Conservation (phyloP, 2,797 vertebrate species). For the Phaenicophaeus curvirostris region DNA sequence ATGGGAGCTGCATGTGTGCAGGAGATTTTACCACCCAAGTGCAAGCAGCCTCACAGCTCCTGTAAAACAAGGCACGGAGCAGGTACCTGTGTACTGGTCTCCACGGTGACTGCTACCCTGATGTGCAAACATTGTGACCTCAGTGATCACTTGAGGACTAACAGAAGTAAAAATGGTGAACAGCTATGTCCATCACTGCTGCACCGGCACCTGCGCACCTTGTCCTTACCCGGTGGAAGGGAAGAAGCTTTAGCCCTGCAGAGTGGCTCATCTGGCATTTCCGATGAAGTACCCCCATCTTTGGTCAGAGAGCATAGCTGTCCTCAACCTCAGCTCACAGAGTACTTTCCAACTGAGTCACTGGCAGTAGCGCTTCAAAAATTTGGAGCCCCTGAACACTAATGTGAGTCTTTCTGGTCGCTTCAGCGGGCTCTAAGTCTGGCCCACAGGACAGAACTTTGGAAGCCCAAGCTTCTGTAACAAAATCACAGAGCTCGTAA, state of each 20-base stretch:
- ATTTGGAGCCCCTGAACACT: neutral
- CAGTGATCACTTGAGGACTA: conserved; percentile 30
- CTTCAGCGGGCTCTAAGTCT: neutral
- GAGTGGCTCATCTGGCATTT: neutral
- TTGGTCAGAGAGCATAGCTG: neutral
- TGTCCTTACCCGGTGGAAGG: neutral
- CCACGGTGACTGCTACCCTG: conserved; percentile 47
- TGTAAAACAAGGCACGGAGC: neutral
- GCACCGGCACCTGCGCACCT: neutral
- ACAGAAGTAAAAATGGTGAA: neutral
- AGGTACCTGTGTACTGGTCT: conserved; percentile 49
- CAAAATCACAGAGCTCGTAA: neutral
- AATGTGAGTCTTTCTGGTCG: accelerated
- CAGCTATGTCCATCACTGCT: neutral
- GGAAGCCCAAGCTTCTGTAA: neutral
- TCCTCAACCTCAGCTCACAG: neutral
- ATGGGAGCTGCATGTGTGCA: neutral
- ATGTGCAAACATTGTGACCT: conserved; percentile 48
- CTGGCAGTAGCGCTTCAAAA: neutral
- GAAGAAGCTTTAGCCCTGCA: neutral
- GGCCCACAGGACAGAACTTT: neutral
- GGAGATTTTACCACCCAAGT: neutral
- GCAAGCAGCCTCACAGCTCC: neutral
- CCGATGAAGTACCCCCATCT: neutral
- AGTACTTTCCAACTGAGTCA: neutral